phyloP scores from a whole-genome alignment of 1,140 invertebrate genomes.

The Notospermus geniculatus region DNA sequence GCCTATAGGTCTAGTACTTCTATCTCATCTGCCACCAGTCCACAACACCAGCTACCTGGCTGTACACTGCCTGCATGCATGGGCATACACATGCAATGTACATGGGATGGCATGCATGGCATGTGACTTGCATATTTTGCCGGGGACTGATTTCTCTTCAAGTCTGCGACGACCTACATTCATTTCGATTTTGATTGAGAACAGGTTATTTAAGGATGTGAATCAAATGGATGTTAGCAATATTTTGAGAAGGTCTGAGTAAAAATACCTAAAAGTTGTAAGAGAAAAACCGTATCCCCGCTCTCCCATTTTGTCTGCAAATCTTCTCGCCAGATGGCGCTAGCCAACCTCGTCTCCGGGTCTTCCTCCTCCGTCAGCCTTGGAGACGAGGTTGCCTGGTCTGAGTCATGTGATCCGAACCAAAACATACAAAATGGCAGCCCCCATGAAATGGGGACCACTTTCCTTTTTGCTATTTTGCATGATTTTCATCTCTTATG shows the following conservation, averaged over 20 bases:
- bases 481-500: no score
- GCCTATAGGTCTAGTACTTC: no score
- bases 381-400: no score
- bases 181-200: neutral
- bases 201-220: neutral
- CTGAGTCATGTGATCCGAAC: no score
- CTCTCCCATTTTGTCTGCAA: neutral
- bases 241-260: conserved; percentile 2
- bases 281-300: conserved; percentile 94
- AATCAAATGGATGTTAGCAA: neutral
- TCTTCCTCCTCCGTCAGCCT: no score
- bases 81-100: neutral
- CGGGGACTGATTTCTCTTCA: neutral
- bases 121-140: conserved; percentile 3
- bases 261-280: conserved; percentile 91
- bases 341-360: no score
- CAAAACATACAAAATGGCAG: no score
- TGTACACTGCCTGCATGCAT: neutral
- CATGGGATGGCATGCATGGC: neutral
- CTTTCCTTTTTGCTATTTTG: no score
- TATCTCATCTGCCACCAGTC: no score
- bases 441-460: no score
- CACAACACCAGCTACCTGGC: no score
- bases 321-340: no score
- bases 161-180: neutral